Evolutionary conservation across 2,113 vertebrate genomes (phyloP), one percentile per base, ranked within the genome.

Genomic region (Nansenia antarctica): DNA sequence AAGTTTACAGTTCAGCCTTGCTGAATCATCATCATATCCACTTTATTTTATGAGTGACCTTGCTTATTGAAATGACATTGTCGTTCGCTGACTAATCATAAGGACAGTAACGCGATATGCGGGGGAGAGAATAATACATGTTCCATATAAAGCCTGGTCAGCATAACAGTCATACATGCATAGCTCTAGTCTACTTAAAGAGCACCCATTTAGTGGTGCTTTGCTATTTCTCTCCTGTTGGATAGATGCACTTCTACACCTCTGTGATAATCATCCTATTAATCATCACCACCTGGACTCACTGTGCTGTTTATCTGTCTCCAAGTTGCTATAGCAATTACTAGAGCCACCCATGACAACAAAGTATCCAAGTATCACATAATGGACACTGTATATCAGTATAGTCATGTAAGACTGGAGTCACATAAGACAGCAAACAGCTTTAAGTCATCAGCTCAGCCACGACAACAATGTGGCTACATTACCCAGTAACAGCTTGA

Each of bases 31-130:
- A 76, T 73, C 58, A 30, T 24, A 65, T n/a, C n/a, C n/a, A 66
- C 39, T 69, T 9, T 70, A 0, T 72, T 69, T 70, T 77, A 67
- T 60, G 45, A 9, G 69, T 64, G 79, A 84, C 81, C 78, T 87
- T 84, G 67, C 65, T 5, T n/a, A 32, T 55, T 74, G 64, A 70
- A 55, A 34, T 75, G 78, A 70, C 73, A 60, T 80, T 77, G 82
- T 72, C 74, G 83, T 81, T 72, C 12, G 83, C 87, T 80, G 83
- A 87, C 77, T 78, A 79, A 67, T 82, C 82, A 67, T 31, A 66
- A 1, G 42, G 39, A 27, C 2, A 67, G 79, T 75, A 86, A 88
- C 8, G 6, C 69, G 85, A 87, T 86, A 75, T 26, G n/a, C 27
- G n/a, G 65, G 18, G 65, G 53, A 30, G 70, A 61, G 65, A 73